Base-by-base conservation (phyloP, 2,113 vertebrate species). In the Dicentrarchus labrax region DNA sequence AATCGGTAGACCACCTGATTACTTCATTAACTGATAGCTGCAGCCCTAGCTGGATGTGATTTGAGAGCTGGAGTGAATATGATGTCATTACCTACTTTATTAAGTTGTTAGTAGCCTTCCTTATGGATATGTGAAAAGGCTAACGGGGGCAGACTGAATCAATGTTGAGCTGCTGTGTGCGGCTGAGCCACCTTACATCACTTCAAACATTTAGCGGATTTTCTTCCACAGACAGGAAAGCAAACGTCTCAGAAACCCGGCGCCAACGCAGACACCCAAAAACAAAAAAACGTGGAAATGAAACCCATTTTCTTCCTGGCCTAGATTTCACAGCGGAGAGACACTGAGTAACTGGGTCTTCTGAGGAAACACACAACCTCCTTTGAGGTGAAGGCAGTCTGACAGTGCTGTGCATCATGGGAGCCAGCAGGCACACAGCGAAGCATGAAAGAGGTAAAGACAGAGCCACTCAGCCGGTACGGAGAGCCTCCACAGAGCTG, bases 371-470 rank as follows among this genome's bases (percentile, higher is more conserved):
- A 6, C 54, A 6, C 43, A 15, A 21, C 24, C 50, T 80, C 54
- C 60, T 65, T 66, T n/a, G 60, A 88, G 86, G 81, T 48, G 22
- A 85, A 84, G 76, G 56, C 73, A 0, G 16, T 22, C 71, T 62
- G 82, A 77, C 83, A 0, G 65, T 16, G 82, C 80, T 8, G 85
- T 86, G 88, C 86, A 88, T 88, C 90, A 11, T 62, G 86, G 68
- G 69, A 71, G 90, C 85, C 83, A 60, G 83, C 85, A 72, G 85
- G 80, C 86, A 73, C 72, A 66, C 88, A 12, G 78, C 1, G 60
- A 82, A 87, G 88, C 88, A n/a, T 87, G 80, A 87, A 86, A 74
- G 68, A 74, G 56, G 76, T 30, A 41, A 76, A 72, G 88, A 84
- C 85, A 64, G 87, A 74, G 62, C 12, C 66, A 50, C 57, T 17